These are phyloP conservation scores for Keiferia lycopersicella DNA, from an alignment of 2,888 invertebrate species.

Conservation along the genomic window DNA sequence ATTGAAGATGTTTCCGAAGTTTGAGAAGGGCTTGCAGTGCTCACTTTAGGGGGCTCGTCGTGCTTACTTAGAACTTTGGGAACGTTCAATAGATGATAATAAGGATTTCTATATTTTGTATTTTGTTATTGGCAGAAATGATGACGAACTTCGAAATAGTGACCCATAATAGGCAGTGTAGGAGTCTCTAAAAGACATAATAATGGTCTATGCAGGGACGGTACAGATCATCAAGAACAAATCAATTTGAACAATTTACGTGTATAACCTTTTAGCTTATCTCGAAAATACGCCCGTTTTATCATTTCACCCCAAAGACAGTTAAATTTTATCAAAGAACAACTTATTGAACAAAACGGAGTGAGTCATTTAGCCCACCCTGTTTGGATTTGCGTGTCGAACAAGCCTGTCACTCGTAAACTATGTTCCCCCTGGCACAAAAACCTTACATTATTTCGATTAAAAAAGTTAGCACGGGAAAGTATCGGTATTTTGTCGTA, in stretches of 20 bases:
- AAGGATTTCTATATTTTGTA: no score
- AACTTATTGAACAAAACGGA: conserved; percentile 9
- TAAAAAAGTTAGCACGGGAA: conserved; percentile 17
- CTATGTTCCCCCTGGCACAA: conserved; percentile 5
- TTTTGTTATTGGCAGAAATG: no score
- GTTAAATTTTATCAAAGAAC: conserved; percentile 1
- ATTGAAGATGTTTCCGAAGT: background rate
- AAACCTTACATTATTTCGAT: conserved; percentile 21
- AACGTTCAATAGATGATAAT: no score
- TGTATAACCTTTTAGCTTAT: no score
- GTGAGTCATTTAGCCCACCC: conserved; percentile 15
- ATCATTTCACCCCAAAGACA: background rate
- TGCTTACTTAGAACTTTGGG: background rate
- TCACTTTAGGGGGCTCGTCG: background rate
- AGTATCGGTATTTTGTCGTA: background rate
- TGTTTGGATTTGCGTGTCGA: conserved; percentile 12
- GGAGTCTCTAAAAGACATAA: no score
- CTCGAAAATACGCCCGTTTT: background rate
- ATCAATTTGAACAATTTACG: no score
- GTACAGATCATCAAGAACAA: no score
- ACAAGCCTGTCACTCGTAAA: conserved; percentile 19
- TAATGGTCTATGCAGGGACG: no score
- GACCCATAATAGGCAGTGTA: no score
- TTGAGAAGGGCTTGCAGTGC: background rate
- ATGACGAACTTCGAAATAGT: no score